phyloP scores from a whole-genome alignment of 35 echinoderm and acorn worm genomes.

The Strongylocentrotus purpuratus region DNA sequence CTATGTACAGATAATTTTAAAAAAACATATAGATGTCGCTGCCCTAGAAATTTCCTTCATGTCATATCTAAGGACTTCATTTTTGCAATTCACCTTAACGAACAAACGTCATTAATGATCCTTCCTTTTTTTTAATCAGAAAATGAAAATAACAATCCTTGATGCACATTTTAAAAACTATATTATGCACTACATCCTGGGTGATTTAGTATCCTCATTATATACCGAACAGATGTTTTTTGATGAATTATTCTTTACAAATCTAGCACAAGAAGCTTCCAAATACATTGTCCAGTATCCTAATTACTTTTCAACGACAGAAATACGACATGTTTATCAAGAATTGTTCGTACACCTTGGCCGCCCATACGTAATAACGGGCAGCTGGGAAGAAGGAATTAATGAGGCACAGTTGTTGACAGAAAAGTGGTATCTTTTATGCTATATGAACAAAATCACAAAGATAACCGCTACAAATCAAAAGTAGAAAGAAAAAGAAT shows the following conservation, averaged over 20 bases:
- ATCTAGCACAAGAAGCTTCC: background rate
- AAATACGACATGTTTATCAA: background rate
- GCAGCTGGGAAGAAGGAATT: background rate
- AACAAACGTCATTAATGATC: too few relatives aligned
- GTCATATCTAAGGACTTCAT: too few relatives aligned
- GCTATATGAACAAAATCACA: background rate
- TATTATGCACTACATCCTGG: background rate
- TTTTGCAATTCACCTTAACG: too few relatives aligned
- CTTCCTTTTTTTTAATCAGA: too few relatives aligned
- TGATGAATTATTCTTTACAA: background rate
- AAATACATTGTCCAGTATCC: background rate
- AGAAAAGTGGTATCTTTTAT: background rate
- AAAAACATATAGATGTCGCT: too few relatives aligned
- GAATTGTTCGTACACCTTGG: background rate
- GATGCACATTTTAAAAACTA: too few relatives aligned
- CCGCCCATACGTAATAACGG: background rate
- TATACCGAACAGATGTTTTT: too few relatives aligned
- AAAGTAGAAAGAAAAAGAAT: too few relatives aligned
- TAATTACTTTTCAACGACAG: slow-evolving; percentile 11
- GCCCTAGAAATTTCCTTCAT: too few relatives aligned
- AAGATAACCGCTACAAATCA: background rate
- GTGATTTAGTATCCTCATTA: too few relatives aligned
- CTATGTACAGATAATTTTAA: too few relatives aligned
- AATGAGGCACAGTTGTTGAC: background rate
- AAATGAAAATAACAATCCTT: too few relatives aligned